Evolutionary conservation across 2,113 vertebrate species (phyloP).

Genomic region (Jaculus jaculus): DNA sequence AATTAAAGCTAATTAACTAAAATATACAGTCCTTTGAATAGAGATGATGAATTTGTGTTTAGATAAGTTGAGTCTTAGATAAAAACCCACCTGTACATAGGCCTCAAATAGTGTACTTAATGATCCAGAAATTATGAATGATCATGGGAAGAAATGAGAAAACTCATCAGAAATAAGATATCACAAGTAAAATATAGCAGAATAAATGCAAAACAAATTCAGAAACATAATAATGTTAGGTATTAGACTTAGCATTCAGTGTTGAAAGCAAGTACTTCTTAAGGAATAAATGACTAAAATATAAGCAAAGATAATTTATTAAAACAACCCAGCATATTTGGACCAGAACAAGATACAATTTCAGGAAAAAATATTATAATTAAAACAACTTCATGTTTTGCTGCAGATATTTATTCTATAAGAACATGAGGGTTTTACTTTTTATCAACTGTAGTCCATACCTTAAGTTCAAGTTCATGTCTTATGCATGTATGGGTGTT

Average conservation of each 20-base stretch:
- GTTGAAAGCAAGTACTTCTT: background rate
- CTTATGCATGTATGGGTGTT: background rate
- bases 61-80: background rate
- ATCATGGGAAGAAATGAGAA: conserved; percentile 6
- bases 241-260: background rate
- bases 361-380: conserved; percentile 3
- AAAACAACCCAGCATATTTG: background rate
- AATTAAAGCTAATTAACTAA: background rate
- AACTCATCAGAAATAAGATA: background rate
- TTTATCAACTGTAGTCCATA: background rate
- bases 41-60: background rate
- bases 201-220: background rate
- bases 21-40: background rate
- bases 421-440: background rate
- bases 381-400: background rate
- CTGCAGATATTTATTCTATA: background rate
- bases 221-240: background rate
- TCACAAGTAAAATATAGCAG: background rate
- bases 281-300: no score
- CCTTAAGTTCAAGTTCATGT: background rate
- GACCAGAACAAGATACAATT: background rate
- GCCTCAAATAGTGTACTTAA: background rate
- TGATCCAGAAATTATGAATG: background rate
- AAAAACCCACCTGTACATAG: background rate
- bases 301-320: no score